These are phyloP conservation scores for Oreotrochilus melanogaster DNA, from an alignment of 2,113 vertebrate genomes.

Conservation along the genomic window DNA sequence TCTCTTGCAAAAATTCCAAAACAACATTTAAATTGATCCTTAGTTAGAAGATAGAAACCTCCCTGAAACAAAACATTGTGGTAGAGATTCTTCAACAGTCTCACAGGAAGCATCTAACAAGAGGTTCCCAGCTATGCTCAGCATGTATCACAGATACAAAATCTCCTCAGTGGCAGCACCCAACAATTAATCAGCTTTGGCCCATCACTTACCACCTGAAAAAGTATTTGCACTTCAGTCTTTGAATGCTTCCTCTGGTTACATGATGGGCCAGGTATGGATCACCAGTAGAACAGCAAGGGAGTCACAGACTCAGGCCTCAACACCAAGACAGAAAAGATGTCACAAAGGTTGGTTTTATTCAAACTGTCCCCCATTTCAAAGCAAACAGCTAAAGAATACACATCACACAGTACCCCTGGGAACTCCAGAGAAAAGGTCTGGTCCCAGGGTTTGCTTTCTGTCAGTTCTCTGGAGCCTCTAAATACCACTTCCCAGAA, in stretches of 20 bases:
- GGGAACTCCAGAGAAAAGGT: background rate
- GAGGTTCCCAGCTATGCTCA: background rate
- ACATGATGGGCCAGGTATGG: too few relatives aligned
- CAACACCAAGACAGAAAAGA: background rate
- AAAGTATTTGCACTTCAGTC: background rate
- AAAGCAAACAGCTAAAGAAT: background rate
- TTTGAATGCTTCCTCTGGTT: background rate
- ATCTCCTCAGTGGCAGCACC: background rate
- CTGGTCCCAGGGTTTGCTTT: background rate
- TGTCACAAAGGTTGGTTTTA: background rate
- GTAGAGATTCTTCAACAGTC: background rate
- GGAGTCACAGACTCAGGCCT: background rate
- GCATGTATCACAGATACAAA: background rate
- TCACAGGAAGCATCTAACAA: rapidly evolving
- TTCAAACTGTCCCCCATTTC: background rate
- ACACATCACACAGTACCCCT: background rate
- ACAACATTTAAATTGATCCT: background rate
- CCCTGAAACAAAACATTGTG: background rate
- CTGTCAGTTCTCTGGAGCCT: background rate
- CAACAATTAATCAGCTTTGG: background rate
- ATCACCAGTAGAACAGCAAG: background rate
- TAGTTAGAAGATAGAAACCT: background rate
- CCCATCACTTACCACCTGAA: background rate
- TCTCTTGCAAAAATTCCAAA: background rate
- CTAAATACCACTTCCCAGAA: background rate